Base-by-base conservation (phyloP, 2,888 invertebrate genomes). In the Pemphredon lugubris region DNA sequence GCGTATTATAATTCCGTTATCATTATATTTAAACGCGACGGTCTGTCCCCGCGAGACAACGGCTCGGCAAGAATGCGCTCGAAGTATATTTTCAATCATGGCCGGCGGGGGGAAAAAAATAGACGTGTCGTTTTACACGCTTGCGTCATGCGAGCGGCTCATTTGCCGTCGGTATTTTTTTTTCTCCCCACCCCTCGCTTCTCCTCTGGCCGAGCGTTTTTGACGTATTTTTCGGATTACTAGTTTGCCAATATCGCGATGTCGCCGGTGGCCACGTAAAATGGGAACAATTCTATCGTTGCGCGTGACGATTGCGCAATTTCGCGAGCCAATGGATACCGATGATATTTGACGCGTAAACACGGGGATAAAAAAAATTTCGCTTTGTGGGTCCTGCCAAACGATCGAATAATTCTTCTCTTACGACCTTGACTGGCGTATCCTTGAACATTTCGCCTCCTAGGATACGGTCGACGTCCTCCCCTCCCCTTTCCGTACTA, bases 91-190 rank as follows among this genome's bases (percentile, higher is more conserved):
- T 60, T 50, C 18, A 30, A 60, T 2, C 37, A 45, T 30, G 32
- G 14, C 18, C 26, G 26, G 11, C 1, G 20, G 26, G 64, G 11
- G 18, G 26, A 30, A 73, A 68, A 65, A 73, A 73, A 63, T 69
- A 73, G 57, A 68, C 40, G 23, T 21, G 63, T 68, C 64, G 40
- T 30, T 54, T 77, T 53, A 34, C 57, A 32, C 26, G 60, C 21
- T 54, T 55, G 53, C 63, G 53, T 69, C 63, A 69, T 26, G 34
- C 30, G 45, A 47, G 9, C 16, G 23, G 42, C 42, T 57, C 40
- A 40, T 65, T 61, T 60, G 45, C 58, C n/a, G 26, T 14, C 0
- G 7, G 4, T 30, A 16, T 37, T 51, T 37, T 48, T 18, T 16
- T 57, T 50, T n/a, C n/a, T n/a, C n/a, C 16, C 40, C n/a, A n/a